These are phyloP conservation scores for Tyrophagus putrescentiae DNA, from an alignment of 1,140 invertebrate species.

Conservation along the genomic window DNA sequence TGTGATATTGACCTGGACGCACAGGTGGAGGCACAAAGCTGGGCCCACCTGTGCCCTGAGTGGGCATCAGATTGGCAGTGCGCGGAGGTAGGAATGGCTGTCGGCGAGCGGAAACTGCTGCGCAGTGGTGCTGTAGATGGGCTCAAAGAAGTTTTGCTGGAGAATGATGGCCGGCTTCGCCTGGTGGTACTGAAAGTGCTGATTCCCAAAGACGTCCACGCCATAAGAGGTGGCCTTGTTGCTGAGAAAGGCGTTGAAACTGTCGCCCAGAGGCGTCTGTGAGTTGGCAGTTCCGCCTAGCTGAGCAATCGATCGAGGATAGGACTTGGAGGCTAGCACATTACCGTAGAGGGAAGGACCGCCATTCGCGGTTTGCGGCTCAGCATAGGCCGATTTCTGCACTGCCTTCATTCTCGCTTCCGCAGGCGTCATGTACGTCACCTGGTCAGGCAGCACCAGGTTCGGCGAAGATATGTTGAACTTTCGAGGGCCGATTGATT, in stretches of 20 bases:
- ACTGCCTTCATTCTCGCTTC: no score
- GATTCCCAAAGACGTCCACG: background rate
- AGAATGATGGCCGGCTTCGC: conserved; percentile 10
- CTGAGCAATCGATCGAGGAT: no score
- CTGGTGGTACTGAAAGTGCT: conserved; percentile 11
- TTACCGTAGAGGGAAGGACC: background rate
- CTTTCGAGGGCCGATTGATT: background rate
- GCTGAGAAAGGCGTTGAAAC: no score
- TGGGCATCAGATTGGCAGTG: background rate
- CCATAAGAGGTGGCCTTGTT: no score
- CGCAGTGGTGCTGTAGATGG: background rate
- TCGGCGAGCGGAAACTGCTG: no score
- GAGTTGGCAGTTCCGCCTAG: background rate
- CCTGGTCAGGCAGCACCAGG: background rate
- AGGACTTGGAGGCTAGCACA: background rate
- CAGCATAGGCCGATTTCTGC: no score
- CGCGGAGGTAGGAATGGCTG: background rate
- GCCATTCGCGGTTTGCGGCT: no score
- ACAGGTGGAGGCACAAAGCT: conserved; percentile 1
- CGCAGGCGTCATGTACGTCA: background rate
- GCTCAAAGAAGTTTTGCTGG: conserved; percentile 2
- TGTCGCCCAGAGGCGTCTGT: background rate
- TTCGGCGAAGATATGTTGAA: conserved; percentile 11
- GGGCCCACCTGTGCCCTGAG: background rate
- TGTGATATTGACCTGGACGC: background rate